These are phyloP conservation scores for Rhyacophila brunnea DNA, from an alignment of 1,140 invertebrate genomes.

Conservation along the genomic window DNA sequence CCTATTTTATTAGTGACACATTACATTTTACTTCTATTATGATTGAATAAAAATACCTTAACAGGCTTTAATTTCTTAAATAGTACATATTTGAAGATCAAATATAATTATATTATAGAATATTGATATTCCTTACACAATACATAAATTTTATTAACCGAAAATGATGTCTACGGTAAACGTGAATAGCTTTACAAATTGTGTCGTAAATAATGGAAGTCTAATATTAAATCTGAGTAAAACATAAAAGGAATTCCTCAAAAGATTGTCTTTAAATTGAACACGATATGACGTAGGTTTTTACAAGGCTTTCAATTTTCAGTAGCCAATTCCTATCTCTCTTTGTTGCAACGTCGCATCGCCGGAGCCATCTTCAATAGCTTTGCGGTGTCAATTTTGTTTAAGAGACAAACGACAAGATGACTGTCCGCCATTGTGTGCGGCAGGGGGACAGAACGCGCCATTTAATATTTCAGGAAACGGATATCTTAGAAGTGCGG, in stretches of 20 bases:
- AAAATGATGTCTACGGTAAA: too few relatives aligned
- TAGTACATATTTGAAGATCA: too few relatives aligned
- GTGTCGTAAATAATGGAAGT: too few relatives aligned
- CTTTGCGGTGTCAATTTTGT: constrained; percentile 18
- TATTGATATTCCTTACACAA: too few relatives aligned
- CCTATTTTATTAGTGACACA: too few relatives aligned
- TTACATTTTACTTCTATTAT: too few relatives aligned
- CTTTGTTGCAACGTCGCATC: constrained; percentile 16
- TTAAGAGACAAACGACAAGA: constrained; percentile 14
- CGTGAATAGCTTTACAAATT: too few relatives aligned
- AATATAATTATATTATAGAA: too few relatives aligned
- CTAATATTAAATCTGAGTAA: too few relatives aligned
- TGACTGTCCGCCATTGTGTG: neutral
- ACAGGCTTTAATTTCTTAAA: too few relatives aligned
- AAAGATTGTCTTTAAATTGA: neutral
- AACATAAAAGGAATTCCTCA: neutral
- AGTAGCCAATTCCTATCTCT: constrained; percentile 5
- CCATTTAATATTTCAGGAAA: constrained; percentile 11
- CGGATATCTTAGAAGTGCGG: neutral
- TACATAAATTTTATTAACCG: too few relatives aligned
- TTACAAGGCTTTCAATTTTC: constrained; percentile 14
- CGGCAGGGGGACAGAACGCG: neutral
- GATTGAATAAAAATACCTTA: too few relatives aligned
- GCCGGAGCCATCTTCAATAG: constrained; percentile 14
- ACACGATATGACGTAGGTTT: neutral